Percentiles rank a stretch among this genome's conserved stretches.
Conservation (phyloP, 2,888 invertebrate species). For the Eristalinus sepulchralis region DNA sequence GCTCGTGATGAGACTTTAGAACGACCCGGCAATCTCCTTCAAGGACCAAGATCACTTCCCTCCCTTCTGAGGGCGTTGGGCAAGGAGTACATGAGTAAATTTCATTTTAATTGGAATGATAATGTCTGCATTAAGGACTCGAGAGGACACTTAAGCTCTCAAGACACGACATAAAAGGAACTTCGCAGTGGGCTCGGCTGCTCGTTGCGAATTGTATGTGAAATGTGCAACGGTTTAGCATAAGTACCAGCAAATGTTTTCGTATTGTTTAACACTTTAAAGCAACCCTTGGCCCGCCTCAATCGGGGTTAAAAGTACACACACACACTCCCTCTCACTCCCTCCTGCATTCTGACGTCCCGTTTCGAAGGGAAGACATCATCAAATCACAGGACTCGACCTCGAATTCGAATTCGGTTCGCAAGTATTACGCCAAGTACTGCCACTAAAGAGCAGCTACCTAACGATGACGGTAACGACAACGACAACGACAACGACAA, state of each 20-base stretch:
- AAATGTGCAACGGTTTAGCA: slow-evolving; percentile 73
- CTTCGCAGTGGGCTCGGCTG: slow-evolving; percentile 20
- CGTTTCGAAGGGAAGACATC: slow-evolving; percentile 62
- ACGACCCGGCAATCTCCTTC: not conserved
- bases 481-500: slow-evolving; percentile 42
- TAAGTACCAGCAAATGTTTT: slow-evolving; percentile 74
- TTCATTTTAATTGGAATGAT: slow-evolving; percentile 74
- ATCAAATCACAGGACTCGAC: slow-evolving; percentile 58
- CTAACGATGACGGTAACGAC: slow-evolving; percentile 28
- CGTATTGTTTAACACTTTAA: slow-evolving; percentile 74
- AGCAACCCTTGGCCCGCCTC: slow-evolving; percentile 67
- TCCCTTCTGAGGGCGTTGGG: not conserved
- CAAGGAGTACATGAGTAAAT: not conserved
- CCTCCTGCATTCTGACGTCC: not conserved
- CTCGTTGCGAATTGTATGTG: slow-evolving; percentile 41
- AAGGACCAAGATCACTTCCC: not conserved
- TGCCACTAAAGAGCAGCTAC: slow-evolving; percentile 65
- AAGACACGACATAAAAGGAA: slow-evolving; percentile 50
- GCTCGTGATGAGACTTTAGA: slow-evolving; percentile 26
- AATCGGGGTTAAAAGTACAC: slow-evolving; percentile 70
- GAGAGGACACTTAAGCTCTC: slow-evolving; percentile 70
- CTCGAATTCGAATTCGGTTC: slow-evolving; percentile 68
- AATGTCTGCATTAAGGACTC: slow-evolving; percentile 73
- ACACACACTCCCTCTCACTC: not conserved
- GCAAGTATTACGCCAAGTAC: slow-evolving; percentile 41